Conservation (phyloP, 2,113 vertebrate genomes). For the Indicator indicator region DNA sequence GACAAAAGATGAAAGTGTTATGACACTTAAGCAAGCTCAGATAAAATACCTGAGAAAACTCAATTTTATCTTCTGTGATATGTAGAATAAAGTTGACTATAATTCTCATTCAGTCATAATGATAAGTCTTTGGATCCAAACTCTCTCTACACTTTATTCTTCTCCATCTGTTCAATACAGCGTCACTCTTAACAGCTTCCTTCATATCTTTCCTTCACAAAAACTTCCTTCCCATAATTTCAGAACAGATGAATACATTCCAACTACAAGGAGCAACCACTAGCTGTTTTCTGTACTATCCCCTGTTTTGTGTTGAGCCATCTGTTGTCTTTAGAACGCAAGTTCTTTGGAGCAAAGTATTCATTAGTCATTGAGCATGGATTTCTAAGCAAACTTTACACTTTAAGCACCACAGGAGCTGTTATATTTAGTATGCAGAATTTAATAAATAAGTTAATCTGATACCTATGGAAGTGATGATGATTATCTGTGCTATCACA, state of each 20-base stretch:
- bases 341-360: background rate
- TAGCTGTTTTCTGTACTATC: background rate
- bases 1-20: slow-evolving; percentile 51
- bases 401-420: background rate
- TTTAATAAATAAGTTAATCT: background rate
- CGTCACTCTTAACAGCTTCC: background rate
- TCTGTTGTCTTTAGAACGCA: background rate
- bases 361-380: background rate
- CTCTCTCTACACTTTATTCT: slow-evolving; percentile 5
- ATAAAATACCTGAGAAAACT: slow-evolving; percentile 52
- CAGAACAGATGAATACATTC: background rate
- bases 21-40: slow-evolving; percentile 42
- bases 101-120: slow-evolving; percentile 18
- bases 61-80: slow-evolving; percentile 22
- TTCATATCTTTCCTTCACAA: background rate
- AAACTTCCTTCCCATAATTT: slow-evolving; percentile 28
- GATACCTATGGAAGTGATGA: background rate
- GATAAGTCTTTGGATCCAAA: slow-evolving; percentile 36
- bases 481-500: background rate
- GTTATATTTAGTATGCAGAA: background rate
- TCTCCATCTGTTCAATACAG: slow-evolving; percentile 38
- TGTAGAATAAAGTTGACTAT: slow-evolving; percentile 45
- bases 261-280: background rate
- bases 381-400: background rate
- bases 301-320: background rate